Evolutionary conservation across 2,113 vertebrate species (phyloP).

Genomic region (Anser brachyrhynchus): DNA sequence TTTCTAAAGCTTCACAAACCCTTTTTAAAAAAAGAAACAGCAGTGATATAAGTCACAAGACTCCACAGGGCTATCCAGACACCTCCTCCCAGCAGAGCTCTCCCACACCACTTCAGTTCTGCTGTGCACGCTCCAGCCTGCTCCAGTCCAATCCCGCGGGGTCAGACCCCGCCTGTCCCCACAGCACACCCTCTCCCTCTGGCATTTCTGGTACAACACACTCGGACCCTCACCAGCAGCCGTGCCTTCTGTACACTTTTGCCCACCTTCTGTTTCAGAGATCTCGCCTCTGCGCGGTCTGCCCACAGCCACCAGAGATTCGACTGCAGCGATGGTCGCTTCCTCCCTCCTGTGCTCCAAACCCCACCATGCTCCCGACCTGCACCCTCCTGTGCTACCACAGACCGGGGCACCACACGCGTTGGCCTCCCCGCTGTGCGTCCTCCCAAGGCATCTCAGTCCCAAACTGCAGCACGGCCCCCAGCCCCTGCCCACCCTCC

Average conservation of each 20-base stretch:
- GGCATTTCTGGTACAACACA: no score
- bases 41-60: slow-evolving; percentile 37
- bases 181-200: background rate
- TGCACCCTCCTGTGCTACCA: background rate
- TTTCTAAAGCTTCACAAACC: slow-evolving; percentile 45
- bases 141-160: background rate
- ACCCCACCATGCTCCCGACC: background rate
- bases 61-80: slow-evolving; percentile 15
- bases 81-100: slow-evolving; percentile 22
- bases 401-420: background rate
- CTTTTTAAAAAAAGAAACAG: slow-evolving; percentile 21
- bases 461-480: background rate
- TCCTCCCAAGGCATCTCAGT: background rate
- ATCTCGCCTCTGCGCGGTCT: accelerated
- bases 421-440: background rate
- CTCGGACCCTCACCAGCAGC: accelerated
- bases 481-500: background rate
- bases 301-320: background rate
- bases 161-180: background rate
- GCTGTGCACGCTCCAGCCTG: background rate
- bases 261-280: background rate
- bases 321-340: background rate
- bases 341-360: background rate
- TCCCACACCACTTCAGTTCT: slow-evolving; percentile 29
- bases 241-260: background rate